phyloP scores from a whole-genome alignment of 2,888 invertebrate species.

The Hecatera dysodea region DNA sequence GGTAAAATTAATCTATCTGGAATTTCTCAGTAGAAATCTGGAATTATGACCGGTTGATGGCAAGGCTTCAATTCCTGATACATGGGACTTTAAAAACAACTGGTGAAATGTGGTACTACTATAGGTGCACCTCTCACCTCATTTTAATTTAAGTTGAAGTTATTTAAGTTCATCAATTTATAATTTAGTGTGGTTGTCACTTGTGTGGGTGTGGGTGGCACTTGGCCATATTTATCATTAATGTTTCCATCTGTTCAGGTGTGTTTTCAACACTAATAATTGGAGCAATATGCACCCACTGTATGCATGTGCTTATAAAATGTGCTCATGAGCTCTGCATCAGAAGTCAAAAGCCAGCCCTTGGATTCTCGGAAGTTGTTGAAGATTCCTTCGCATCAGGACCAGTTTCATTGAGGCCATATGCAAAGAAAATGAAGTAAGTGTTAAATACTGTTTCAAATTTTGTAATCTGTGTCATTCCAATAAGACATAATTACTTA shows the following conservation, averaged over 20 bases:
- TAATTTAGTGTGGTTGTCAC: background rate
- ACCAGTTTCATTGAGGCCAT: constrained; percentile 91
- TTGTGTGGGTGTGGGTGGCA: too few species aligned
- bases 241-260: constrained; percentile 80
- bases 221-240: background rate
- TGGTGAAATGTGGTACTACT: too few species aligned
- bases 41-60: background rate
- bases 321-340: constrained; percentile 94
- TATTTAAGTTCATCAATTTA: too few species aligned
- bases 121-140: too few species aligned
- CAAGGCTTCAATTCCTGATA: too few species aligned
- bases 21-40: background rate
- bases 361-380: constrained; percentile 95
- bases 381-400: constrained; percentile 95
- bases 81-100: too few species aligned
- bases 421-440: constrained; percentile 92
- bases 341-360: constrained; percentile 92
- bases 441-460: constrained; percentile 60
- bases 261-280: constrained; percentile 95
- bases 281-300: constrained; percentile 97
- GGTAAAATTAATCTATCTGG: background rate
- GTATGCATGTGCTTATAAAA: constrained; percentile 96
- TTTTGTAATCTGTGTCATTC: background rate
- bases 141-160: too few species aligned
- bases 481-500: background rate